phyloP scores from a whole-genome alignment of 2,888 invertebrate genomes.

The Orchestes rusci region DNA sequence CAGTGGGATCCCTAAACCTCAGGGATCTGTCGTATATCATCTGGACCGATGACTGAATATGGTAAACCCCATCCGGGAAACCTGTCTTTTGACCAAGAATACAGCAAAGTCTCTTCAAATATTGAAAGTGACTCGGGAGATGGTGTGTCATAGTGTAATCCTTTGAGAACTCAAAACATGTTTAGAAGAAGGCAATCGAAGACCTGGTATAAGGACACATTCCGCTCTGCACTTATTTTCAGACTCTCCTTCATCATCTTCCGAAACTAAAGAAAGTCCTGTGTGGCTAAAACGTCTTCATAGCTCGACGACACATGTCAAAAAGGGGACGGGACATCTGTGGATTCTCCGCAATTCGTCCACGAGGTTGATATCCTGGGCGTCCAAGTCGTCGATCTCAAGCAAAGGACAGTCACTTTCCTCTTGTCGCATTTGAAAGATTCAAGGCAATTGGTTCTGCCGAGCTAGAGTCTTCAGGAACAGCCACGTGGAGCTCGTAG shows the following conservation, averaged over 20 bases:
- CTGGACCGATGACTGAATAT: too few species aligned
- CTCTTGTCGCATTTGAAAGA: conserved; percentile 8
- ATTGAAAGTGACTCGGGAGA: too few species aligned
- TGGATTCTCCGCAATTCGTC: conserved; percentile 11
- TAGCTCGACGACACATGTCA: conserved; percentile 9
- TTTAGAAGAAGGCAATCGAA: too few species aligned
- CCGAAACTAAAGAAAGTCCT: conserved; percentile 3
- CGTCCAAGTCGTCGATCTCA: neutral
- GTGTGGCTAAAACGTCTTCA: conserved; percentile 7
- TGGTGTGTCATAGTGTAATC: too few species aligned
- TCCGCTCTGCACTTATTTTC: too few species aligned
- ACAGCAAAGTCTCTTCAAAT: too few species aligned
- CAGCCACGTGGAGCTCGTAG: conserved; percentile 12
- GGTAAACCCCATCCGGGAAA: too few species aligned
- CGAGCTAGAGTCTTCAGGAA: conserved; percentile 11
- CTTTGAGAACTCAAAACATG: too few species aligned
- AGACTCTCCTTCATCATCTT: neutral
- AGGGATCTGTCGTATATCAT: too few species aligned
- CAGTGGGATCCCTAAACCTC: too few species aligned
- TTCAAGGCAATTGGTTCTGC: conserved; percentile 2
- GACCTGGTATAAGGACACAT: too few species aligned
- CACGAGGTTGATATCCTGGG: conserved; percentile 2
- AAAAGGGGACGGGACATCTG: conserved; percentile 6
- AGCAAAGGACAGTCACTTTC: conserved; percentile 8
- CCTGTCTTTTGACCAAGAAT: too few species aligned